Percentiles rank a stretch among this genome's conserved stretches.
phyloP scores from a whole-genome alignment of 1,140 invertebrate genomes.

The Nautilus pompilius region DNA sequence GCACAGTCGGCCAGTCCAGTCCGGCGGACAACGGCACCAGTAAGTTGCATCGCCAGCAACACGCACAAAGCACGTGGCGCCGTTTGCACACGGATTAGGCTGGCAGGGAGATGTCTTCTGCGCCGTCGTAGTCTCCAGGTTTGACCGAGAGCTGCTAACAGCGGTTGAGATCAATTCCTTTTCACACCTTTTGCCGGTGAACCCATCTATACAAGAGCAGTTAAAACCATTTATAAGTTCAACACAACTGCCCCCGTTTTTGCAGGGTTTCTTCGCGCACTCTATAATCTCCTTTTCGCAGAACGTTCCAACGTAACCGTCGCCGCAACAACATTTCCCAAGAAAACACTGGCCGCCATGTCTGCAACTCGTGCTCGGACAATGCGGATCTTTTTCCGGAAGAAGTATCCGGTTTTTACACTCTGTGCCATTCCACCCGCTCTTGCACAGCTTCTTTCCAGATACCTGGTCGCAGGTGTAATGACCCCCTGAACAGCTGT shows the following conservation, averaged over 20 bases:
- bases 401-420: conserved; percentile 8
- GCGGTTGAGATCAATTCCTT: too few species aligned
- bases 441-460: conserved; percentile 10
- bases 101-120: too few species aligned
- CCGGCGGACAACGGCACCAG: too few species aligned
- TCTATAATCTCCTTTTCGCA: conserved; percentile 16
- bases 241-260: conserved; percentile 10
- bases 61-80: too few species aligned
- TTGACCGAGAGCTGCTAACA: too few species aligned
- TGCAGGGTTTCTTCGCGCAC: conserved; percentile 22
- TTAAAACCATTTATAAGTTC: conserved; percentile 13
- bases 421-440: conserved; percentile 12
- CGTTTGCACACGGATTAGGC: too few species aligned
- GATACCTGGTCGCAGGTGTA: conserved; percentile 15
- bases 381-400: conserved; percentile 14
- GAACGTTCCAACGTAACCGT: conserved; percentile 5
- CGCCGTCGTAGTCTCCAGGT: too few species aligned
- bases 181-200: conserved; percentile 88
- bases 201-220: conserved; percentile 72
- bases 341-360: conserved; percentile 22
- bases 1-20: too few species aligned
- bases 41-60: too few species aligned
- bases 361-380: conserved; percentile 8
- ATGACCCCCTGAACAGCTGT: conserved; percentile 13
- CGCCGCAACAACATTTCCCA: conserved; percentile 12